Evolutionary conservation across 2,797 vertebrate genomes (phyloP).

Genomic region (Antrozous pallidus): DNA sequence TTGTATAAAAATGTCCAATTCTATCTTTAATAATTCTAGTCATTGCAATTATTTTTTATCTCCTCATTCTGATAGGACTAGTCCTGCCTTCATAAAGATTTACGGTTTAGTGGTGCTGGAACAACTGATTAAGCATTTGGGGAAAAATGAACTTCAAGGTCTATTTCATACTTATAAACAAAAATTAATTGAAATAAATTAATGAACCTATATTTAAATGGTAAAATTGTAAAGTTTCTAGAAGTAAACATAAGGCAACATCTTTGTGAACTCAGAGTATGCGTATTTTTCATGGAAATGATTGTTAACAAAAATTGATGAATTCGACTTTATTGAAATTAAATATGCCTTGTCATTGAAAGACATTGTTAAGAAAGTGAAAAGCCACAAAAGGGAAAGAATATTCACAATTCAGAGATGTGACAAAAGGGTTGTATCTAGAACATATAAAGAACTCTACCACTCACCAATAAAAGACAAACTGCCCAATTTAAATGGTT

Average conservation of each 20-base stretch:
- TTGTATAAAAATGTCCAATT: not conserved
- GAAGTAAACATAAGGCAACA: not conserved
- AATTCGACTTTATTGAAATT: not conserved
- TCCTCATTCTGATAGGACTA: not conserved
- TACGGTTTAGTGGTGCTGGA: not conserved
- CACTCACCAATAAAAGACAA: not conserved
- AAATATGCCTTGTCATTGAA: not conserved
- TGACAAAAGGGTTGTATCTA: not conserved
- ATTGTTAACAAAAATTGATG: not conserved
- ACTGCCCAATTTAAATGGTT: not conserved
- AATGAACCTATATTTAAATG: not conserved
- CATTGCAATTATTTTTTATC: not conserved
- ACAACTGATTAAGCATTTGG: not conserved
- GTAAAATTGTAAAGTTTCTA: not conserved
- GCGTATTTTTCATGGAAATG: not conserved
- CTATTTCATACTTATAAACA: not conserved
- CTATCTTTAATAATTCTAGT: not conserved
- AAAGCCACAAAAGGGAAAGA: not conserved
- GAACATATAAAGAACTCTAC: not conserved
- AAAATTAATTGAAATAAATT: not conserved
- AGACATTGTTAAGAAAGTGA: not conserved
- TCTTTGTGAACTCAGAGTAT: not conserved
- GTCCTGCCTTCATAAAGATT: not conserved
- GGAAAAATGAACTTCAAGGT: not conserved
- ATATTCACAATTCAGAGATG: not conserved